Evolutionary conservation across 2,113 vertebrate genomes (phyloP), one percentile per base, ranked within the genome.

Genomic region (Grus americana): DNA sequence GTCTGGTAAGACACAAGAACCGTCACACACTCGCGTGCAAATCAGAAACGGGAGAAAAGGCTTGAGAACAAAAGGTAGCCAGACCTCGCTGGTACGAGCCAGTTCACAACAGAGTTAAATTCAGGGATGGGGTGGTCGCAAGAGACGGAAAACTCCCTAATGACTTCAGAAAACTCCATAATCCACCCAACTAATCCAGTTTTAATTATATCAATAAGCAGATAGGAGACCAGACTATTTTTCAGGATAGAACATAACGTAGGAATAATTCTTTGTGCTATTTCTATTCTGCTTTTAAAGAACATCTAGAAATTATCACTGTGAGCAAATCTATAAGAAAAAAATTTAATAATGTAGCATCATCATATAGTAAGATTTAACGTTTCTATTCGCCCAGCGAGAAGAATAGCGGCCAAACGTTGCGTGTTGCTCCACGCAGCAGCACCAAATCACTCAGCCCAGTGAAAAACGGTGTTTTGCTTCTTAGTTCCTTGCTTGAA

Each of bases 171-270:
- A 96, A 96, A 96, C 61, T 87, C 93, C 26, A 46, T 92, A 90
- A 97, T 91, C 86, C 79, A 80, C 65, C 62, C 88, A 92, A 72
- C 79, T 79, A 97, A 97, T 46, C 84, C 89, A 87, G 78, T 91
- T 96, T 97, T 94, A 95, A 97, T 97, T 96, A 76, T 55, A 97
- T 59, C 86, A 89, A 67, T 91, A 96, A 95, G 73, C 40, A 97
- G 84, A 90, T 38, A 90, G 67, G 75, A 26, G 20, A 72, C 40
- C 59, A 52, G 83, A 65, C 90, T 86, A 65, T 92, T 88, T 97
- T 97, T 95, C 72, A 94, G 91, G 75, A 71, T 10, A 92, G 79
- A 74, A n/a, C 44, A 66, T 83, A 95, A 93, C 16, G 27, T 84
- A 55, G 55, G 75, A 86, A 23, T 67, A 88, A 96, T 87, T 94